Percentiles rank a stretch among this genome's conserved stretches.
Evolutionary conservation across 2,888 invertebrate genomes (phyloP).

Genomic region (Drosophila hawaiiensis): DNA sequence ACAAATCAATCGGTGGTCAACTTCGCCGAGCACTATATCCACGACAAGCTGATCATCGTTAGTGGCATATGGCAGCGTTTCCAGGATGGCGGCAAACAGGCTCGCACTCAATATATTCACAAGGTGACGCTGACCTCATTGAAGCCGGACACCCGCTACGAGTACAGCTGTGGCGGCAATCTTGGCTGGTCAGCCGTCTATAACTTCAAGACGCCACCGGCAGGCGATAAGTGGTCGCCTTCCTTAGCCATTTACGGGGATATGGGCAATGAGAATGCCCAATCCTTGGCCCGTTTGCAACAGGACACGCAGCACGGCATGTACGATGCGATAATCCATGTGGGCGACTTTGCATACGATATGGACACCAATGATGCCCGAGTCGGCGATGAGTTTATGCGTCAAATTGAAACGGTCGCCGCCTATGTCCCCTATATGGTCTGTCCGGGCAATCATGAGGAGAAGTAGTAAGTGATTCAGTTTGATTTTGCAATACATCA

Average conservation of each 20-base stretch:
- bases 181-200: constrained; percentile 93
- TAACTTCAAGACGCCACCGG: constrained; percentile 90
- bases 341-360: constrained; percentile 98
- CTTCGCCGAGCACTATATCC: constrained; percentile 88
- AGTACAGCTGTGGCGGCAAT: constrained; percentile 93
- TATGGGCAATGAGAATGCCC: constrained; percentile 96
- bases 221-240: constrained; percentile 90
- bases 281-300: constrained; percentile 93
- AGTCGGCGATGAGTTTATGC: constrained; percentile 97
- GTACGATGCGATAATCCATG: constrained; percentile 95
- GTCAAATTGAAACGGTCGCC: constrained; percentile 95
- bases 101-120: constrained; percentile 91
- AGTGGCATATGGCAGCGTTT: constrained; percentile 88
- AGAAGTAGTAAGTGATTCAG: constrained; percentile 88
- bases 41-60: constrained; percentile 84
- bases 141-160: constrained; percentile 88
- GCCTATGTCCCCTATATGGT: constrained; percentile 97
- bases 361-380: constrained; percentile 93
- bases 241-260: constrained; percentile 95
- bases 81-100: constrained; percentile 89
- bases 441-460: constrained; percentile 96
- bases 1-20: constrained; percentile 90
- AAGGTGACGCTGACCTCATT: constrained; percentile 88
- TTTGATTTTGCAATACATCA: neutral
- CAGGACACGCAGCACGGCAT: constrained; percentile 91